Evolutionary conservation across 2,113 vertebrate genomes (phyloP).

Genomic region (Perccottus glenii): DNA sequence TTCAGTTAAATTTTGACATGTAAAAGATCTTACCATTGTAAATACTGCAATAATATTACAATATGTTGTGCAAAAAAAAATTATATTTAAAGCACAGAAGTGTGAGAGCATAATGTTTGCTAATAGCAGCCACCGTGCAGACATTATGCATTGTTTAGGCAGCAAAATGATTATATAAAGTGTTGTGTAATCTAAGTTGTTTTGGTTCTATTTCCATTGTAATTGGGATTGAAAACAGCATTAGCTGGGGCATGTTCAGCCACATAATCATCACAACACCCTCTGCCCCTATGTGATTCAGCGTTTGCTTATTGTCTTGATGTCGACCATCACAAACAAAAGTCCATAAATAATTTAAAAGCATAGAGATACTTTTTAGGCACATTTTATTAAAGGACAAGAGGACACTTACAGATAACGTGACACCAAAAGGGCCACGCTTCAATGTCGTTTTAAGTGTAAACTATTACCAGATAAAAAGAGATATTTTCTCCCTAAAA

Average conservation of each 20-base stretch:
- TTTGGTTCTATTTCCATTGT: constrained; percentile 26
- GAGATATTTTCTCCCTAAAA: constrained; percentile 27
- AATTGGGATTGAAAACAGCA: constrained; percentile 43
- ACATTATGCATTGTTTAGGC: constrained; percentile 6
- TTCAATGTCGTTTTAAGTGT: constrained; percentile 26
- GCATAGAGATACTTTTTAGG: constrained; percentile 4
- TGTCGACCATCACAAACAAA: constrained; percentile 15
- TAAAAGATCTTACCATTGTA: too few relatives aligned
- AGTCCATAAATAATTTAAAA: constrained; percentile 15
- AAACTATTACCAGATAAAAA: constrained; percentile 24
- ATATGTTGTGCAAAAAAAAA: too few relatives aligned
- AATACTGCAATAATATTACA: too few relatives aligned
- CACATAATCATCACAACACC: constrained; percentile 19
- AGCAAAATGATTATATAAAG: constrained; percentile 21
- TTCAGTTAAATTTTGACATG: too few relatives aligned
- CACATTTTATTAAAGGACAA: constrained; percentile 11
- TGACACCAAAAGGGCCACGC: constrained; percentile 16
- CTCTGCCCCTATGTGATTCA: not conserved
- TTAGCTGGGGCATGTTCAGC: constrained; percentile 4
- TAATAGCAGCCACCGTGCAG: not conserved
- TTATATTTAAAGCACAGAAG: not conserved
- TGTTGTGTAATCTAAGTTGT: constrained; percentile 41
- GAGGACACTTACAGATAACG: constrained; percentile 12
- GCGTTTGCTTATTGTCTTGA: constrained; percentile 14
- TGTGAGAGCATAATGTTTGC: not conserved